Evolutionary conservation across 2,888 invertebrate species (phyloP).

Genomic region (Petrolisthes manimaculis): DNA sequence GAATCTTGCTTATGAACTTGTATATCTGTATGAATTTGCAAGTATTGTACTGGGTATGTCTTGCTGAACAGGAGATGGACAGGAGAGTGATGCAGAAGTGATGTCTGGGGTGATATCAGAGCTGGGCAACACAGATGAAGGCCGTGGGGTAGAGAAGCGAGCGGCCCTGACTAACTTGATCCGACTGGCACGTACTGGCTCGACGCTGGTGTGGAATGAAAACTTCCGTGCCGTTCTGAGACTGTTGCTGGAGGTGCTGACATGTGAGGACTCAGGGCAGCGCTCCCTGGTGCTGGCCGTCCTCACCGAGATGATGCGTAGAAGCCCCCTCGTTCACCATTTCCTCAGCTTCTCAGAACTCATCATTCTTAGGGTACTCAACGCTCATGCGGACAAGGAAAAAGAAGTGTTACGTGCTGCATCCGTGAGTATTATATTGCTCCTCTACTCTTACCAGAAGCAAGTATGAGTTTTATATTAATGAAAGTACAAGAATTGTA

Average conservation of each 20-base stretch:
- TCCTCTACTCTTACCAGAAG: background rate
- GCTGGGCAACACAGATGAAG: constrained; percentile 66
- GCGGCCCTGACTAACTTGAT: constrained; percentile 71
- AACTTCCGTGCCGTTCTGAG: constrained; percentile 76
- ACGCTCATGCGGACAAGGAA: constrained; percentile 80
- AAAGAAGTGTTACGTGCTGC: constrained; percentile 82
- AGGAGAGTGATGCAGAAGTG: constrained; percentile 67
- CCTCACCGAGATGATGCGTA: constrained; percentile 86
- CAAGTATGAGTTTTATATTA: constrained; percentile 6
- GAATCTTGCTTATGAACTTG: no score
- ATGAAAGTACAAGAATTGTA: background rate
- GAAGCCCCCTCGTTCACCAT: constrained; percentile 83
- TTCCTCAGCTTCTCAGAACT: constrained; percentile 82
- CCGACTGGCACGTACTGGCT: constrained; percentile 72
- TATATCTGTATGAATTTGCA: no score
- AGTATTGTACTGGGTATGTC: background rate
- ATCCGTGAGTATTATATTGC: constrained; percentile 69
- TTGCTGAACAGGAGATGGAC: constrained; percentile 51
- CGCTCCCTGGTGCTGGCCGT: constrained; percentile 80
- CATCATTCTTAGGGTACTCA: constrained; percentile 87
- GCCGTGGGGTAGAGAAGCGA: constrained; percentile 67
- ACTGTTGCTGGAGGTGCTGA: constrained; percentile 82
- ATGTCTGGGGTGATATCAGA: constrained; percentile 67
- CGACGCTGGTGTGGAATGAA: constrained; percentile 72
- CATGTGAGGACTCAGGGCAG: constrained; percentile 74